Evolutionary conservation across 2,113 vertebrate species (phyloP).

Genomic region (Piprites chloris): DNA sequence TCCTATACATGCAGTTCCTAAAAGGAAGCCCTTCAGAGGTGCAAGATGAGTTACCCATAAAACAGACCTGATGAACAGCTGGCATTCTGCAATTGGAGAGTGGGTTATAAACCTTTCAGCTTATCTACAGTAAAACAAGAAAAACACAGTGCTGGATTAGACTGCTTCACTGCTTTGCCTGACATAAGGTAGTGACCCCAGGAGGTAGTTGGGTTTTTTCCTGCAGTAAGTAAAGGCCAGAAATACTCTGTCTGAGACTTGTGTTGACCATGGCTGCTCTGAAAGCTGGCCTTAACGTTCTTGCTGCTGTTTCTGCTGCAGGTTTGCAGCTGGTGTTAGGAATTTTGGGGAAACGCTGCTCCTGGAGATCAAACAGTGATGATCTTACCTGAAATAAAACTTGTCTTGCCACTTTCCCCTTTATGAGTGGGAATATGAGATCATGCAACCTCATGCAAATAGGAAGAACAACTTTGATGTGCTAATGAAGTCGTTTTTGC

Average conservation of each 20-base stretch:
- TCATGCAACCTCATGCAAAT: background rate
- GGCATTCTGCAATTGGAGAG: background rate
- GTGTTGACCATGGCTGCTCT: background rate
- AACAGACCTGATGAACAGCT: background rate
- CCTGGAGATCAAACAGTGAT: background rate
- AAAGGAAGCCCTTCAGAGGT: background rate
- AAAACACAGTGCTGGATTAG: constrained; percentile 41
- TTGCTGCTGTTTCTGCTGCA: constrained; percentile 8
- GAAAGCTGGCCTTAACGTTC: background rate
- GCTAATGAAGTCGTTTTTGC: background rate
- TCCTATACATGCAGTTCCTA: background rate
- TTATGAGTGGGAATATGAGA: background rate
- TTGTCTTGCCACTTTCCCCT: background rate
- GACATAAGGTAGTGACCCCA: background rate
- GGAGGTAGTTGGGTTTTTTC: background rate
- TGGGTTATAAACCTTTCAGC: constrained; percentile 21
- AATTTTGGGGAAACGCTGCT: background rate
- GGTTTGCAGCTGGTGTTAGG: background rate
- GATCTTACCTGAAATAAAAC: background rate
- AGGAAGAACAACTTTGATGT: background rate
- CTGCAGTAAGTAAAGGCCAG: background rate
- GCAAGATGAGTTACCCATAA: background rate
- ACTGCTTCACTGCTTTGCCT: background rate
- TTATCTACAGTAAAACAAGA: constrained; percentile 34
- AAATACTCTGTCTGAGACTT: background rate